Evolutionary conservation across 2,113 vertebrate genomes (phyloP).

Genomic region (Passer montanus): DNA sequence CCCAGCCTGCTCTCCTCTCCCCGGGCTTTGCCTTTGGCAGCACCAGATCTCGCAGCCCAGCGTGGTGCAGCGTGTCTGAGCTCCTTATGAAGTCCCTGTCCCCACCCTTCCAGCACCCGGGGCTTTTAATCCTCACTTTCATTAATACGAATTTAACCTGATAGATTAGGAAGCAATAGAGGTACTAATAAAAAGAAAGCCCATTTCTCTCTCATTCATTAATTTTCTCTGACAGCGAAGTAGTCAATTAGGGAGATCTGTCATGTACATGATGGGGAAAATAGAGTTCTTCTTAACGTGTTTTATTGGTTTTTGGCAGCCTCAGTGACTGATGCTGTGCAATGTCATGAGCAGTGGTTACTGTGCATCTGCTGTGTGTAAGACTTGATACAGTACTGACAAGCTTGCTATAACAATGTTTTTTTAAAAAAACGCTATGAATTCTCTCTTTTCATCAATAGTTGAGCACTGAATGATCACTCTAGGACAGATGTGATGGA

Average conservation of each 20-base stretch:
- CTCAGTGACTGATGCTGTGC: neutral
- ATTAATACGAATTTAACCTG: neutral
- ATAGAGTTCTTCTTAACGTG: accelerated
- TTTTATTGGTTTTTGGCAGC: neutral
- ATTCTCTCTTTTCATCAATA: neutral
- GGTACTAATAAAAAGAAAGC: neutral
- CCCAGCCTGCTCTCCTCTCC: accelerated
- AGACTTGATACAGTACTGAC: accelerated
- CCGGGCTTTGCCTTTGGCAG: neutral
- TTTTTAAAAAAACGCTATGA: neutral
- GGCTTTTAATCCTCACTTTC: neutral
- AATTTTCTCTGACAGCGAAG: neutral
- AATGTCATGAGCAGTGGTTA: neutral
- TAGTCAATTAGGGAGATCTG: neutral
- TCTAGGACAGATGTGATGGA: neutral
- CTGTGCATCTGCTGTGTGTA: neutral
- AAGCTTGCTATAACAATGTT: neutral
- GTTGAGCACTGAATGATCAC: neutral
- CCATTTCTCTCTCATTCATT: neutral
- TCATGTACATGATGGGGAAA: neutral
- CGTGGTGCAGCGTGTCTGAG: neutral
- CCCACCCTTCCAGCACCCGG: neutral
- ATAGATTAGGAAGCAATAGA: neutral
- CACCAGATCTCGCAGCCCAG: neutral
- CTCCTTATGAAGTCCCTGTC: neutral